Evolutionary conservation across 2,888 invertebrate genomes (phyloP).

Genomic region (Melanotus villosus): DNA sequence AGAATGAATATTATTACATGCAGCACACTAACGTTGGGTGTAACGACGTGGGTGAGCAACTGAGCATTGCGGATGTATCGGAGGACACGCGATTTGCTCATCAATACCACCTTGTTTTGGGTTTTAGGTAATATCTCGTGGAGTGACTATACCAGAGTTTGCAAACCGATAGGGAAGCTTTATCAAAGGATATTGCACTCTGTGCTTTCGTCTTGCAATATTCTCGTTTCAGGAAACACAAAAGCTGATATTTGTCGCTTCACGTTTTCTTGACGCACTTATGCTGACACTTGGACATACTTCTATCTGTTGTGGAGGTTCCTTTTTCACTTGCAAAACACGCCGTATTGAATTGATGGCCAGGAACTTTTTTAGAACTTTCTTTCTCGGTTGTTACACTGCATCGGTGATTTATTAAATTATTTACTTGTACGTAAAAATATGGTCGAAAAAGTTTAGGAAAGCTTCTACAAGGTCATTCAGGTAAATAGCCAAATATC

Average conservation of each 20-base stretch:
- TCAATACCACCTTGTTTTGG: conserved; percentile 22
- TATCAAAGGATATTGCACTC: conserved; percentile 16
- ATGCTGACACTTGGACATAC: conserved; percentile 1
- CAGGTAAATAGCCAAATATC: too few species aligned
- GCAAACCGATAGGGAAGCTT: conserved; percentile 5
- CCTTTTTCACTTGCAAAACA: conserved; percentile 2
- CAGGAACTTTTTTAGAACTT: too few species aligned
- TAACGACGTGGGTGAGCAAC: conserved; percentile 25
- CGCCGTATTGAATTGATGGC: too few species aligned
- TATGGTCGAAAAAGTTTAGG: too few species aligned
- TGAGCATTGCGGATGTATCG: conserved; percentile 15
- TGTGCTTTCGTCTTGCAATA: conserved; percentile 2
- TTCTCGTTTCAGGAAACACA: conserved; percentile 5
- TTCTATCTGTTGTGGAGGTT: background rate
- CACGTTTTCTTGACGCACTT: background rate
- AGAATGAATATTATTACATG: conserved; percentile 32
- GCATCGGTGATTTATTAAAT: too few species aligned
- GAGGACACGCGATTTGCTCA: conserved; percentile 25
- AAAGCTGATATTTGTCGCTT: conserved; percentile 5
- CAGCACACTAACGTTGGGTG: conserved; percentile 18
- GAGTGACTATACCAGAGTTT: conserved; percentile 3
- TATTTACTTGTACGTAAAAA: too few species aligned
- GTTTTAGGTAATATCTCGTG: conserved; percentile 10
- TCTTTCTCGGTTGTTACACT: too few species aligned
- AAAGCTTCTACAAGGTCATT: too few species aligned